These are phyloP conservation scores for Panopea generosa DNA, from an alignment of 2,888 invertebrate species.

Conservation along the genomic window DNA sequence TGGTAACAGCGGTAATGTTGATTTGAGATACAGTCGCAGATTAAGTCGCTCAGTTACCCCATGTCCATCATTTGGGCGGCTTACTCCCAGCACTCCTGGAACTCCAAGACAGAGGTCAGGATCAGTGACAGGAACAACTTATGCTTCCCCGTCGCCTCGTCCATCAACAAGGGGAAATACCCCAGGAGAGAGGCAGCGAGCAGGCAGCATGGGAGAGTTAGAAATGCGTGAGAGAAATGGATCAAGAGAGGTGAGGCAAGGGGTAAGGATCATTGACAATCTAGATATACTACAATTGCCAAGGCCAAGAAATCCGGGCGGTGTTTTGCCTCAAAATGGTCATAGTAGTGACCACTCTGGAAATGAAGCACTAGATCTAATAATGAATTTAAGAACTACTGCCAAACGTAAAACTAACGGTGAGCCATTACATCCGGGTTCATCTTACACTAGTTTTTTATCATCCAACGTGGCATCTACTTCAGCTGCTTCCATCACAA, in stretches of 20 bases:
- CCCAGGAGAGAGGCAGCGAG: slow-evolving; percentile 45
- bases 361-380: slow-evolving; percentile 47
- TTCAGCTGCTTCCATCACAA: slow-evolving; percentile 12
- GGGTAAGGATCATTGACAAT: slow-evolving; percentile 41
- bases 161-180: slow-evolving; percentile 33
- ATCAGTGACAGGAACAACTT: slow-evolving; percentile 43
- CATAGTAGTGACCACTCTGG: slow-evolving; percentile 7
- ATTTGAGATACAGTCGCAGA: neutral
- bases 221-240: slow-evolving; percentile 44
- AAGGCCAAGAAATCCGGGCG: slow-evolving; percentile 60
- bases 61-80: slow-evolving; percentile 41
- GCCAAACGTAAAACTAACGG: slow-evolving; percentile 14
- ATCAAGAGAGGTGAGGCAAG: slow-evolving; percentile 26
- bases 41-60: slow-evolving; percentile 44
- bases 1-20: too few species aligned
- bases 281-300: slow-evolving; percentile 60
- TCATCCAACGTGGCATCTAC: slow-evolving; percentile 17
- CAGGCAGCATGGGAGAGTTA: slow-evolving; percentile 56
- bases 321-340: slow-evolving; percentile 49
- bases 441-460: slow-evolving; percentile 13
- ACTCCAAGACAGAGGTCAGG: slow-evolving; percentile 57
- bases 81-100: slow-evolving; percentile 51
- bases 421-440: slow-evolving; percentile 6
- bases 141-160: slow-evolving; percentile 38
- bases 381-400: slow-evolving; percentile 39